Percentiles rank a stretch among this genome's conserved stretches.
phyloP scores from a whole-genome alignment of 2,888 invertebrate genomes.

The Campoletis raptor region DNA sequence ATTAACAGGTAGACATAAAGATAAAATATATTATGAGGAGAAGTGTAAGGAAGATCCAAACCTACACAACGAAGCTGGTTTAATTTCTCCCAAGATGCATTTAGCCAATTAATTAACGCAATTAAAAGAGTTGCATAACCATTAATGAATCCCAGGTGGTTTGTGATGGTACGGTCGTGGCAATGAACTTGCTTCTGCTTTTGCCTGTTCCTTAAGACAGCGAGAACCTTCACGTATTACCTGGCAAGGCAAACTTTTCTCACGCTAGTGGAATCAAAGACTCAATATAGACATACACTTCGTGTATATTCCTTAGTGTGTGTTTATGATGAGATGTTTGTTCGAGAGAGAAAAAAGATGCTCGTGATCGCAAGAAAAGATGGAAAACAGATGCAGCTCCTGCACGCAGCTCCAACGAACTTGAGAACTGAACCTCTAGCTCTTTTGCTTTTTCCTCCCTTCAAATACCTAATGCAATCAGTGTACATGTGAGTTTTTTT shows the following conservation, averaged over 20 bases:
- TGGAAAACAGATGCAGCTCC: constrained; percentile 59
- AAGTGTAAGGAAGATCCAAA: constrained; percentile 46
- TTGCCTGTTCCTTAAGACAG: constrained; percentile 35
- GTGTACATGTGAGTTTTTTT: not conserved
- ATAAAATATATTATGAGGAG: constrained; percentile 18
- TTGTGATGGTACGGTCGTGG: constrained; percentile 67
- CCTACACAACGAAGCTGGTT: constrained; percentile 47
- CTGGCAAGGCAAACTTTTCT: constrained; percentile 71
- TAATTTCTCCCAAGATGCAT: constrained; percentile 75
- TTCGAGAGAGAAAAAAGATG: constrained; percentile 30
- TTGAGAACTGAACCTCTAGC: not conserved
- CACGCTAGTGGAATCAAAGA: constrained; percentile 70
- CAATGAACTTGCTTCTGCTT: constrained; percentile 74
- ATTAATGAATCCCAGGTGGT: constrained; percentile 65
- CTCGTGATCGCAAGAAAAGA: constrained; percentile 52
- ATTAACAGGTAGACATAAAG: not conserved
- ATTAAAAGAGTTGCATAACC: constrained; percentile 72
- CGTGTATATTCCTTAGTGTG: not conserved
- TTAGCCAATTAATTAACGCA: constrained; percentile 77
- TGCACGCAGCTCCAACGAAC: constrained; percentile 40
- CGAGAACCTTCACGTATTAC: constrained; percentile 40
- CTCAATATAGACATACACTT: not conserved
- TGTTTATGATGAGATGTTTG: constrained; percentile 6
- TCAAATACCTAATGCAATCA: not conserved
- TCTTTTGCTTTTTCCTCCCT: constrained; percentile 3